A percentile compares a stretch with the other conserved stretches of the same genome.
phyloP scores from a whole-genome alignment of 2,113 vertebrate genomes.

The Spheniscus mendiculus region DNA sequence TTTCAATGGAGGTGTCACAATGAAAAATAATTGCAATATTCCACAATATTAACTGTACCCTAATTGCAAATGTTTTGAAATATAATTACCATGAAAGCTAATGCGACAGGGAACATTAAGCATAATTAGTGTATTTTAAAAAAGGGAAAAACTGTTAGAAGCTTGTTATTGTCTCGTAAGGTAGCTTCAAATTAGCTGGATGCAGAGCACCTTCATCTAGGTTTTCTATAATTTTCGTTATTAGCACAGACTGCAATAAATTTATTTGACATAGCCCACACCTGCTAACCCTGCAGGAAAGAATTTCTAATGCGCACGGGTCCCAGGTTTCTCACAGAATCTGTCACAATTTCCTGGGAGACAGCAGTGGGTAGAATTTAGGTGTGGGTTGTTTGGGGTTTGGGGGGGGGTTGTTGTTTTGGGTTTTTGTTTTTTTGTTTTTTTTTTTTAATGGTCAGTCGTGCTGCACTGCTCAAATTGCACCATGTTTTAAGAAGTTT shows the following conservation, averaged over 20 bases:
- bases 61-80: conserved; percentile 91
- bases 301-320: conserved; percentile 60
- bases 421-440: too few relatives aligned
- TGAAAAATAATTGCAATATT: conserved; percentile 90
- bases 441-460: conserved; percentile 7
- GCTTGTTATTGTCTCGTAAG: conserved; percentile 88
- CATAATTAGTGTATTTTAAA: conserved; percentile 85
- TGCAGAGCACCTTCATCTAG: conserved; percentile 80
- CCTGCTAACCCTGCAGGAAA: conserved; percentile 81
- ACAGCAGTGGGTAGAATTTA: background rate
- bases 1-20: conserved; percentile 88
- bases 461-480: conserved; percentile 23
- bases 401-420: too few relatives aligned
- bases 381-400: background rate
- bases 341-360: conserved; percentile 69
- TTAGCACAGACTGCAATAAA: conserved; percentile 83
- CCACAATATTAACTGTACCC: conserved; percentile 88
- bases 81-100: conserved; percentile 89
- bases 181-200: conserved; percentile 84
- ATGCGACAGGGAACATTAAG: conserved; percentile 88
- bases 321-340: conserved; percentile 65
- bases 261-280: conserved; percentile 82
- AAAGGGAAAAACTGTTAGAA: conserved; percentile 83
- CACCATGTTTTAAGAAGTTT: conserved; percentile 40
- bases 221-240: conserved; percentile 82